A percentile compares a stretch with the other conserved stretches of the same genome.
phyloP scores from a whole-genome alignment of 2,113 vertebrate genomes.

The Ageneiosus marmoratus region DNA sequence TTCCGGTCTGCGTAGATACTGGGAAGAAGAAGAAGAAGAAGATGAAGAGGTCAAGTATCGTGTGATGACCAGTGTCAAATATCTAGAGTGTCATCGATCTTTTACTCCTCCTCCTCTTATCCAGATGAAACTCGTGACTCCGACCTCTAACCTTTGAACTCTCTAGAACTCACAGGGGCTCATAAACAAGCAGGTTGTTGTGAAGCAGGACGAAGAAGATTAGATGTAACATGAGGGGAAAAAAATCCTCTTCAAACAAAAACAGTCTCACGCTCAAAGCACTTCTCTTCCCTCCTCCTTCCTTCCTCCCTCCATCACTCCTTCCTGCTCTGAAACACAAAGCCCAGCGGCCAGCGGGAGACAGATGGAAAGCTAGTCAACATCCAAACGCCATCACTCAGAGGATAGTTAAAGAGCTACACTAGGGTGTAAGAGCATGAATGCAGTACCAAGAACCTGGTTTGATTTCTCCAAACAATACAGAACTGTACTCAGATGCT shows the following conservation, averaged over 20 bases:
- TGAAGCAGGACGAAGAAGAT: neutral
- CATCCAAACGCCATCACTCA: slow-evolving; percentile 28
- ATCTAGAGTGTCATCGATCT: slow-evolving; percentile 28
- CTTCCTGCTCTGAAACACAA: slow-evolving; percentile 63
- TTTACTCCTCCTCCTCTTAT: slow-evolving; percentile 27
- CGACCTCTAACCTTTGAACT: slow-evolving; percentile 24
- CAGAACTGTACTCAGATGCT: neutral
- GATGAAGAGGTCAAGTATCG: slow-evolving; percentile 18
- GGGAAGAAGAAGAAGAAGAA: slow-evolving; percentile 35
- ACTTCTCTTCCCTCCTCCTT: slow-evolving; percentile 55
- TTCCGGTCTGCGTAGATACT: slow-evolving; percentile 42
- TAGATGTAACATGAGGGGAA: neutral
- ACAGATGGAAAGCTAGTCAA: slow-evolving; percentile 22
- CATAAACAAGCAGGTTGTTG: slow-evolving; percentile 2
- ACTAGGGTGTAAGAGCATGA: neutral
- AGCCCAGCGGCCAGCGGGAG: slow-evolving; percentile 29
- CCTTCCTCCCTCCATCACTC: slow-evolving; percentile 51
- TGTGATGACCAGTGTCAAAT: slow-evolving; percentile 12
- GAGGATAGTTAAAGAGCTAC: neutral
- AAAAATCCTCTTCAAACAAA: slow-evolving; percentile 18
- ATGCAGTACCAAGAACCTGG: neutral
- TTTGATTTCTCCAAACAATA: neutral
- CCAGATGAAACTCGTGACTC: slow-evolving; percentile 17
- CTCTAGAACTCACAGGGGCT: neutral
- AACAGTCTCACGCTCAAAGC: slow-evolving; percentile 31